Conservation (phyloP, 2,113 vertebrate species). For the Romanogobio albipinnatus region DNA sequence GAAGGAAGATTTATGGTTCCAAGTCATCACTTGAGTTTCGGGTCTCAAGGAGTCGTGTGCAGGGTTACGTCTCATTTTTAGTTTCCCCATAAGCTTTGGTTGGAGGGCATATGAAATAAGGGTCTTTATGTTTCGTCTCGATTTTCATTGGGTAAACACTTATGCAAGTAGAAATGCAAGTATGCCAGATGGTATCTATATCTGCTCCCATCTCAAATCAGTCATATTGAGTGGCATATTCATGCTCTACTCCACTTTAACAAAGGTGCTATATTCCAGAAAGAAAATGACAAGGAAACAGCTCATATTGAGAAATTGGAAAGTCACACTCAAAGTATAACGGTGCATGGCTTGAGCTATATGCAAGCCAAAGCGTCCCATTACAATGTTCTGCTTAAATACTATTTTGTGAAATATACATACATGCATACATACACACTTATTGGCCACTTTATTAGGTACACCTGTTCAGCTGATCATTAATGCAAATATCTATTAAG, state of each 20-base stretch:
- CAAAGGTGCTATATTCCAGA: neutral
- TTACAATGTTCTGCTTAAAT: neutral
- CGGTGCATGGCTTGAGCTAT: neutral
- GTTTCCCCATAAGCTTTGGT: constrained; percentile 5
- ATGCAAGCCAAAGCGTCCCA: neutral
- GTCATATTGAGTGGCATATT: neutral
- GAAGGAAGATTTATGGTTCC: neutral
- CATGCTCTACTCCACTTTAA: neutral
- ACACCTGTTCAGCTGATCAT: no score
- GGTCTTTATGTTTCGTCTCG: neutral
- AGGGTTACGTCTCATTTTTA: constrained; percentile 32
- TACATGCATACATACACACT: neutral
- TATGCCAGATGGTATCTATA: constrained; percentile 9
- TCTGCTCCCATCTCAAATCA: neutral
- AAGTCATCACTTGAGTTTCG: constrained; percentile 36
- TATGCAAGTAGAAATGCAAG: constrained; percentile 6
- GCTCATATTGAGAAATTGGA: constrained; percentile 2
- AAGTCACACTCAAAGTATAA: neutral
- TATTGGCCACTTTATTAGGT: no score
- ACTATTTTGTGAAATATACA: neutral
- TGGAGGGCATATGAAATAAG: neutral
- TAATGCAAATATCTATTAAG: no score
- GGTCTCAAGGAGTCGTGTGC: constrained; percentile 2
- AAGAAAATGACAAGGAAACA: neutral
- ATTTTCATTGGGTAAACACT: constrained; percentile 31